Conservation (phyloP, 1,140 invertebrate species). For the Telenomus remus region DNA sequence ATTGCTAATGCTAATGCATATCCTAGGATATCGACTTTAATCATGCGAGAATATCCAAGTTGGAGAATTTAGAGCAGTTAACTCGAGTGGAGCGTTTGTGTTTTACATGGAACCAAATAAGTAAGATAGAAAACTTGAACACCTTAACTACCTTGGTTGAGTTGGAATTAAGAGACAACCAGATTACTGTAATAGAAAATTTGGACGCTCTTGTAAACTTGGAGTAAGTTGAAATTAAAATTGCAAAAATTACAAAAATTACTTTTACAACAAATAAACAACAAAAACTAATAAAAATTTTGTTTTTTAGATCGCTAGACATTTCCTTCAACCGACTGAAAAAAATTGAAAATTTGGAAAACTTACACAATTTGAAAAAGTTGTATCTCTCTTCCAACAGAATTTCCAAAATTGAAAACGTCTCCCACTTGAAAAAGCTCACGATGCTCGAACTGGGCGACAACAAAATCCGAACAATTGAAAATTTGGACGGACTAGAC, state of each 20-base stretch:
- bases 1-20: constrained; percentile 11
- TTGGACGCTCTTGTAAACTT: constrained; percentile 90
- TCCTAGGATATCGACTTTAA: constrained; percentile 88
- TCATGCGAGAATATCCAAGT: constrained; percentile 87
- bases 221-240: constrained; percentile 80
- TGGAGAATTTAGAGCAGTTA: constrained; percentile 88
- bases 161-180: constrained; percentile 97
- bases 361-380: constrained; percentile 88
- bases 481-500: constrained; percentile 86
- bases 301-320: constrained; percentile 86
- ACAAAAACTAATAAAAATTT: no score
- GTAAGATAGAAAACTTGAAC: constrained; percentile 92
- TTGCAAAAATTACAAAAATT: no score
- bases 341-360: constrained; percentile 90
- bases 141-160: constrained; percentile 85
- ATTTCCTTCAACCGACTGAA: constrained; percentile 97
- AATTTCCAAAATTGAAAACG: constrained; percentile 93
- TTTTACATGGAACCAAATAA: constrained; percentile 95
- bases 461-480: constrained; percentile 92
- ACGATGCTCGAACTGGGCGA: constrained; percentile 95
- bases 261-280: no score
- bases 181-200: constrained; percentile 93
- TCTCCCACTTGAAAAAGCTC: constrained; percentile 87
- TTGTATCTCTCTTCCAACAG: constrained; percentile 95
- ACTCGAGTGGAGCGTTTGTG: constrained; percentile 86